These are phyloP conservation scores for Cyclina sinensis DNA, from an alignment of 1,140 invertebrate genomes.

Conservation along the genomic window DNA sequence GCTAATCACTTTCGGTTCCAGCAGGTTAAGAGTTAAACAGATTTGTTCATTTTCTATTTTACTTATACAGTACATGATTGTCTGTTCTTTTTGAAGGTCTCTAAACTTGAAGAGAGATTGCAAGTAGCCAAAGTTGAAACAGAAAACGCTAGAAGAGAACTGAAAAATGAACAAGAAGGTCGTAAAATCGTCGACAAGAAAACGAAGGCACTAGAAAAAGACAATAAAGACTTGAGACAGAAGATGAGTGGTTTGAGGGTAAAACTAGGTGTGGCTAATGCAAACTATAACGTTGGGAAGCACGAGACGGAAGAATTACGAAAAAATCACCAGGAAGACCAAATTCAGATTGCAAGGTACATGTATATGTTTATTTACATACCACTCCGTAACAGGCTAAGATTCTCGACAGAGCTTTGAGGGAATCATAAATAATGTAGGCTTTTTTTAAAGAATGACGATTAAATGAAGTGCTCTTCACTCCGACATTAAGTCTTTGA, in stretches of 20 bases:
- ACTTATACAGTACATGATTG: too few relatives aligned
- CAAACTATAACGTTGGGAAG: conserved; percentile 61
- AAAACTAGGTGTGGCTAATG: conserved; percentile 60
- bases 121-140: conserved; percentile 18
- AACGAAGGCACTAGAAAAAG: conserved; percentile 40
- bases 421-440: too few relatives aligned
- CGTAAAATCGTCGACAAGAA: conserved; percentile 58
- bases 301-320: conserved; percentile 58
- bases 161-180: conserved; percentile 52
- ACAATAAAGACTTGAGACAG: conserved; percentile 35
- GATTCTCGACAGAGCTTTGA: too few relatives aligned
- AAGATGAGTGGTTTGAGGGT: conserved; percentile 32
- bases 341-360: conserved; percentile 59
- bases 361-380: too few relatives aligned
- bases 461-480: too few relatives aligned
- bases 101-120: conserved; percentile 34
- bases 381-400: too few relatives aligned
- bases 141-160: conserved; percentile 54
- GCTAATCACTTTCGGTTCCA: too few relatives aligned
- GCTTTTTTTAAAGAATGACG: too few relatives aligned
- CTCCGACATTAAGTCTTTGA: too few relatives aligned
- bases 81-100: conserved; percentile 21
- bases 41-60: too few relatives aligned
- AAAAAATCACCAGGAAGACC: conserved; percentile 46
- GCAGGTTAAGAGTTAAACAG: too few relatives aligned